phyloP scores from a whole-genome alignment of 2,888 invertebrate species.

The Stenoptilia bipunctidactyla region DNA sequence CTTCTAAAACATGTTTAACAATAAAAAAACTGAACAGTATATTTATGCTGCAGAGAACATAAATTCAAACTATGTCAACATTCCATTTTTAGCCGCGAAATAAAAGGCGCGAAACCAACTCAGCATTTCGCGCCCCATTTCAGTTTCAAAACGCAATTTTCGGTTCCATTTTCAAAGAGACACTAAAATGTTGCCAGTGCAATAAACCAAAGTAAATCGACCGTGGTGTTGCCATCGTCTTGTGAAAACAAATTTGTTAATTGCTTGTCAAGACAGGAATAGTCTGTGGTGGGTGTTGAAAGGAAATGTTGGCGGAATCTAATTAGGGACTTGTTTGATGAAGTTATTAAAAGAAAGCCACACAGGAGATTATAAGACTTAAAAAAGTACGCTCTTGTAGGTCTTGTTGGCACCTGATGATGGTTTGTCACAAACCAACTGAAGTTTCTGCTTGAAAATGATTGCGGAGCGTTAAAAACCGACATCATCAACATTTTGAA shows the following conservation, averaged over 20 bases:
- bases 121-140: constrained; percentile 52
- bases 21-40: no score
- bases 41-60: no score
- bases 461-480: no score
- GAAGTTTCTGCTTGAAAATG: no score
- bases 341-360: background rate
- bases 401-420: no score
- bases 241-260: constrained; percentile 61
- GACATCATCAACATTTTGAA: no score
- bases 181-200: constrained; percentile 57
- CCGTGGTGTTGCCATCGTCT: constrained; percentile 39
- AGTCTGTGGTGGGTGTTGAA: background rate
- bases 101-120: constrained; percentile 41
- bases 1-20: no score
- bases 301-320: constrained; percentile 2
- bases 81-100: no score
- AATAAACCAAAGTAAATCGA: constrained; percentile 48
- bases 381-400: background rate
- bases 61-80: no score
- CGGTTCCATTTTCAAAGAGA: constrained; percentile 55
- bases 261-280: constrained; percentile 28
- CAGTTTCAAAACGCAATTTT: constrained; percentile 48
- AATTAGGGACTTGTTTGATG: constrained; percentile 1
- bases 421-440: no score
- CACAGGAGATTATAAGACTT: background rate